Conservation (phyloP, 2,797 vertebrate species). For the Sebastes vulpes region DNA sequence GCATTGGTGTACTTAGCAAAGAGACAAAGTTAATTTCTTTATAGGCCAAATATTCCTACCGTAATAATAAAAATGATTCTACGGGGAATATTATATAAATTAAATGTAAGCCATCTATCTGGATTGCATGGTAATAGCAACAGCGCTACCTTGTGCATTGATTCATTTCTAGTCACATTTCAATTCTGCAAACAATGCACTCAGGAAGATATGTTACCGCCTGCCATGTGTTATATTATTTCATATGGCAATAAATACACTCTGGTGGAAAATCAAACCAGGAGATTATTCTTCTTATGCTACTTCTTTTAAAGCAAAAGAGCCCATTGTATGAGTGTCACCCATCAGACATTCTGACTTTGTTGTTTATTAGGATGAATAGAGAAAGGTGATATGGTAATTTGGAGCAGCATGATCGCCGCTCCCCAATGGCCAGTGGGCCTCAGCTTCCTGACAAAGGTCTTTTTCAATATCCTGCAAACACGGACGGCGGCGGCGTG, state of each 20-base stretch:
- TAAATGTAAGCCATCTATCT: slow-evolving; percentile 84
- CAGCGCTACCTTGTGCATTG: slow-evolving; percentile 71
- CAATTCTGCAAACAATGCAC: slow-evolving; percentile 56
- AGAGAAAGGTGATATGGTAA: slow-evolving; percentile 82
- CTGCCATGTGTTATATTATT: slow-evolving; percentile 54
- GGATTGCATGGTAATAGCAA: slow-evolving; percentile 84
- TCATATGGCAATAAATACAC: slow-evolving; percentile 42
- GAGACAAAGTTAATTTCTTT: slow-evolving; percentile 91
- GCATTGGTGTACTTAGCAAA: slow-evolving; percentile 89
- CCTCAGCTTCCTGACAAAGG: slow-evolving; percentile 84
- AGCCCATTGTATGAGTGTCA: slow-evolving; percentile 25
- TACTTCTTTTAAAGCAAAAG: slow-evolving; percentile 1
- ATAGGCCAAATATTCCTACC: slow-evolving; percentile 86
- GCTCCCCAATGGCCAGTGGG: slow-evolving; percentile 69
- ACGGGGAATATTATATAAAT: slow-evolving; percentile 87
- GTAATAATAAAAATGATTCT: slow-evolving; percentile 85
- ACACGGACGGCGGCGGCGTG: slow-evolving; percentile 51
- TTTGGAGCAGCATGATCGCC: slow-evolving; percentile 80
- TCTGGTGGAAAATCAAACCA: slow-evolving; percentile 18
- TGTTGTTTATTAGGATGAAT: slow-evolving; percentile 65
- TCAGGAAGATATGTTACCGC: slow-evolving; percentile 46
- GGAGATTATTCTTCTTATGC: slow-evolving; percentile 3
- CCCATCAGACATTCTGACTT: slow-evolving; percentile 36
- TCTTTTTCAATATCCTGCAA: slow-evolving; percentile 88
- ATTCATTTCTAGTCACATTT: slow-evolving; percentile 78